Base-by-base conservation (phyloP, 2,888 invertebrate genomes). In the Ceriagrion tenellum region DNA sequence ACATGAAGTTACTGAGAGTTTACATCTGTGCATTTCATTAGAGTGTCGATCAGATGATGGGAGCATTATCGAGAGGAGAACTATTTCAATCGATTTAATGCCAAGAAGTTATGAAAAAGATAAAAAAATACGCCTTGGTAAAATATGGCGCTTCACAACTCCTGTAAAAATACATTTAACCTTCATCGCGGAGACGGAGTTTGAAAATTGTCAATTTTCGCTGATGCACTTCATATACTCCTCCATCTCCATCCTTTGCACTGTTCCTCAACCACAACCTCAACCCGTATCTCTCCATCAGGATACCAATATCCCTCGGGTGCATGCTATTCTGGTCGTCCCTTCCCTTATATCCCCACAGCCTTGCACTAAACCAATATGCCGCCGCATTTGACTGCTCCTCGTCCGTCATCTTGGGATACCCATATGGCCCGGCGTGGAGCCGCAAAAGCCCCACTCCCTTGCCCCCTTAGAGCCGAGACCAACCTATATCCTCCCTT, bases 371-470 rank as follows among this genome's bases (percentile, higher is more conserved):
- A 81, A 81, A 81, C 81, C 81, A 81, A 81, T 35, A 81, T 35
- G 81, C 13, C 35, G 81, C 35, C 81, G 81, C 81, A 81, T 81
- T 81, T 81, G 81, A 10, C 81, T 35, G 35, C 16, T 81, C 35
- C 81, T 1, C 26, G 81, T 81, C 81, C 30, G 81, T 81, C 35
- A 35, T 81, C 81, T 81, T 81, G 81, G 81, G 35, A 81, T 81
- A 30, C 81, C 35, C 81, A 81, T 35, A 35, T 35, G 81, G 81
- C 0, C 74, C 74, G 74, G 30, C 20, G 47, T 4, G 74, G 74
- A 81, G 35, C 81, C 81, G 81, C 81, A 81, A 69, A 81, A 35
- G 81, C 81, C 2, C 81, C n/a, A n/a, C n/a, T n/a, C n/a, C n/a
- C n/a, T n/a, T n/a, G n/a, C n/a, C n/a, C 30, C 30, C 81, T 35